Percentiles rank a stretch among this genome's conserved stretches.
Evolutionary conservation across 2,797 vertebrate species (phyloP).

Genomic region (Sebastolobus altivelis): DNA sequence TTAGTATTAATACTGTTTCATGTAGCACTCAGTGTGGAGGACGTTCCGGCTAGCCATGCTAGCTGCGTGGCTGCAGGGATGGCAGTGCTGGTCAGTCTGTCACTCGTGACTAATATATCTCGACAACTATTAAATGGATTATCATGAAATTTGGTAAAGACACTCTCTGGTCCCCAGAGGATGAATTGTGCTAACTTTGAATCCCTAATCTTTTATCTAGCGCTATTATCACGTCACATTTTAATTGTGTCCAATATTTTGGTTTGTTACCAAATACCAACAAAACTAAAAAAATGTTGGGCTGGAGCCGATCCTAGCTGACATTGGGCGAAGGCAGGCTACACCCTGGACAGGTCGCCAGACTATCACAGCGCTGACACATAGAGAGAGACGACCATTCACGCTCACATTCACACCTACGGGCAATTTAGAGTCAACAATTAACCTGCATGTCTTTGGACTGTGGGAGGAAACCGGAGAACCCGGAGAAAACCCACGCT

Average conservation of each 20-base stretch:
- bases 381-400: no score
- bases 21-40: constrained; percentile 36
- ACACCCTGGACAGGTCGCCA: no score
- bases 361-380: no score
- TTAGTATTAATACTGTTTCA: constrained; percentile 59
- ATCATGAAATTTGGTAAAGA: neutral
- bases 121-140: neutral
- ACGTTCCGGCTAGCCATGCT: constrained; percentile 5
- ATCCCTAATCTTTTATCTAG: neutral
- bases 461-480: no score
- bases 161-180: neutral
- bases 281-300: neutral
- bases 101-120: constrained; percentile 1
- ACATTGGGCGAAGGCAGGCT: no score
- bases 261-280: neutral
- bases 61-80: neutral
- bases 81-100: neutral
- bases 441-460: no score
- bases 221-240: neutral
- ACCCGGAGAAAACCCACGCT: no score
- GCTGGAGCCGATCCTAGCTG: no score
- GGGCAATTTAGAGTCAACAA: no score
- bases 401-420: no score
- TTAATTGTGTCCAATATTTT: neutral
- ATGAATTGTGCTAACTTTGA: neutral